These are phyloP conservation scores for Zonotrichia leucophrys DNA, from an alignment of 2,113 vertebrate species.

Conservation along the genomic window DNA sequence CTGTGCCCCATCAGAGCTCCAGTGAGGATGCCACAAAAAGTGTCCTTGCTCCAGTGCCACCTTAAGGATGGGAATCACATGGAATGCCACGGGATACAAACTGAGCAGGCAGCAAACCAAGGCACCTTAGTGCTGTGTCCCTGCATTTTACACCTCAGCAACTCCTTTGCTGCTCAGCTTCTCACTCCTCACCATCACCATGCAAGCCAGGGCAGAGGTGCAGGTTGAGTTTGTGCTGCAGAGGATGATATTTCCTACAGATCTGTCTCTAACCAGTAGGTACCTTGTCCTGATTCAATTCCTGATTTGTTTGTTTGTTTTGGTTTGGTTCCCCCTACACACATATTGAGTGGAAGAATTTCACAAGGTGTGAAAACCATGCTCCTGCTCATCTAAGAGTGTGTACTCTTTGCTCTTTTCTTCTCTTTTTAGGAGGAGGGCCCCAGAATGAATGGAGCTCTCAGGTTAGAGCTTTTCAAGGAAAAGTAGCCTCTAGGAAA, in stretches of 20 bases:
- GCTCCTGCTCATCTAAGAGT: rapidly evolving
- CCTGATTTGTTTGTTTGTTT: background rate
- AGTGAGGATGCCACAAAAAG: background rate
- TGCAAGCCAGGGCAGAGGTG: background rate
- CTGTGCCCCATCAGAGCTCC: background rate
- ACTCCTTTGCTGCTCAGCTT: background rate
- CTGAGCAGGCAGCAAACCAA: background rate
- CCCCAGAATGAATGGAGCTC: background rate
- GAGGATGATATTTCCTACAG: background rate
- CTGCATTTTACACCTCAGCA: background rate
- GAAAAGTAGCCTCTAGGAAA: background rate
- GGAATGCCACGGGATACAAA: background rate
- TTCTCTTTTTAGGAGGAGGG: background rate
- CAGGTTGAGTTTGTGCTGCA: background rate
- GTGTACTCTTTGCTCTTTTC: background rate
- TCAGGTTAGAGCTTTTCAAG: background rate
- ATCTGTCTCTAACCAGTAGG: background rate
- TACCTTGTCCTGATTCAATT: background rate
- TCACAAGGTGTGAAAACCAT: background rate
- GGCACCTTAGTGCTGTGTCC: background rate
- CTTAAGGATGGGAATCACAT: background rate
- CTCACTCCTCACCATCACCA: background rate
- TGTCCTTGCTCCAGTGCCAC: background rate
- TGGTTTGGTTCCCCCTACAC: background rate
- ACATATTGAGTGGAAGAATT: background rate